Evolutionary conservation across 2,888 invertebrate species (phyloP).

Genomic region (Pachliopta kotzebuea): DNA sequence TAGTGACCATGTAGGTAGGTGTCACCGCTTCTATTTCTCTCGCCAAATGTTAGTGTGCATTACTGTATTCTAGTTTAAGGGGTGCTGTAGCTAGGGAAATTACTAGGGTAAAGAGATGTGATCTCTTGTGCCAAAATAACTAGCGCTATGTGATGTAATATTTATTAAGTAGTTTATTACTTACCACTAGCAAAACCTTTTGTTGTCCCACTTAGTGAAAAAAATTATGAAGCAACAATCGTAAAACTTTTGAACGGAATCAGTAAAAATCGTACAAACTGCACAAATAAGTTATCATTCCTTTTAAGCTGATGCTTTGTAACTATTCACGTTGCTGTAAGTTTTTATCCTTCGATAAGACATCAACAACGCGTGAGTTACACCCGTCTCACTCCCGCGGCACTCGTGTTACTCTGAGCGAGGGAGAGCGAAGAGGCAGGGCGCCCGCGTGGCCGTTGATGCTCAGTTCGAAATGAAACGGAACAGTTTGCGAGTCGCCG

Average conservation of each 20-base stretch:
- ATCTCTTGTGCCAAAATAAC: too few species aligned
- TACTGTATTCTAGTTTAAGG: too few species aligned
- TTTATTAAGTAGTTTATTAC: too few species aligned
- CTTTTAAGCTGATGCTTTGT: slow-evolving; percentile 67
- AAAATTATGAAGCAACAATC: not conserved
- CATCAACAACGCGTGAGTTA: slow-evolving; percentile 51
- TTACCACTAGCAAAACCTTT: too few species aligned
- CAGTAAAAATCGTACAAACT: slow-evolving; percentile 73
- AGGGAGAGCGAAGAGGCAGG: slow-evolving; percentile 72
- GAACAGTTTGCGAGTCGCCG: slow-evolving; percentile 79
- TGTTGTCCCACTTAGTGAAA: too few species aligned
- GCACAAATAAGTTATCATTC: slow-evolving; percentile 66
- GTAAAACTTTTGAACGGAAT: slow-evolving; percentile 50
- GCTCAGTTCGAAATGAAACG: slow-evolving; percentile 69
- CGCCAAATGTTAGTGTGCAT: too few species aligned
- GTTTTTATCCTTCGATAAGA: slow-evolving; percentile 76
- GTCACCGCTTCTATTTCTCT: too few species aligned
- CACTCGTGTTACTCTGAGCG: slow-evolving; percentile 48
- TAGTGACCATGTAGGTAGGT: too few species aligned
- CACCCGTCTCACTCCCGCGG: slow-evolving; percentile 54
- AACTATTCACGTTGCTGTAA: slow-evolving; percentile 73
- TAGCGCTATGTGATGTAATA: too few species aligned
- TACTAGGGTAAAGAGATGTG: too few species aligned
- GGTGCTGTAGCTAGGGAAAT: too few species aligned
- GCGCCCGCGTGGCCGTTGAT: slow-evolving; percentile 73